These are phyloP conservation scores for Elephas maximus DNA, from an alignment of 2,113 vertebrate species.

Conservation along the genomic window DNA sequence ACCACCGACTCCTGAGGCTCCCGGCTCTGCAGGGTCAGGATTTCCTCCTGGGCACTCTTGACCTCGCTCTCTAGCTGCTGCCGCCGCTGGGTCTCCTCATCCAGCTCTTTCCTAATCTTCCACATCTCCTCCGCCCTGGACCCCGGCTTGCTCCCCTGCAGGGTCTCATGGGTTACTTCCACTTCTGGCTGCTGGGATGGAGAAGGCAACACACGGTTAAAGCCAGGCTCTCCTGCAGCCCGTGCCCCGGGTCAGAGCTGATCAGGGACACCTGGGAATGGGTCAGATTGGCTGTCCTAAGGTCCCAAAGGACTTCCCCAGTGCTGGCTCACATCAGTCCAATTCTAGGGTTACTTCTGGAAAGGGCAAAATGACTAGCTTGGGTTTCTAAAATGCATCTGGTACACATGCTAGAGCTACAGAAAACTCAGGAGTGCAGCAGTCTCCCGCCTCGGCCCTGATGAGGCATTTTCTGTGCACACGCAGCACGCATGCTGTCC, in stretches of 20 bases:
- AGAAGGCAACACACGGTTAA: slow-evolving; percentile 5
- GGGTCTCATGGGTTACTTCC: slow-evolving; percentile 82
- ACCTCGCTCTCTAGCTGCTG: slow-evolving; percentile 95
- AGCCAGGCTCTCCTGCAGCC: not conserved
- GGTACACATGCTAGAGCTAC: not conserved
- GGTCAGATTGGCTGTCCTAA: not conserved
- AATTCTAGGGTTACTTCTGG: not conserved
- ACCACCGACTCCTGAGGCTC: slow-evolving; percentile 94
- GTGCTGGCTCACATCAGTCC: no score
- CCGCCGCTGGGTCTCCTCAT: slow-evolving; percentile 94
- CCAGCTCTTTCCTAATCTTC: slow-evolving; percentile 94
- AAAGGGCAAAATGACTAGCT: not conserved
- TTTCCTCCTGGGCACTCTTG: slow-evolving; percentile 92
- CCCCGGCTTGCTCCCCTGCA: slow-evolving; percentile 84
- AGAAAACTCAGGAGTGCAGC: not conserved
- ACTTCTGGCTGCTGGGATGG: slow-evolving; percentile 92
- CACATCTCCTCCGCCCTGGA: slow-evolving; percentile 90
- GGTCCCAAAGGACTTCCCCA: not conserved
- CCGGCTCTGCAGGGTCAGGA: slow-evolving; percentile 93
- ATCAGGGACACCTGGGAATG: not conserved
- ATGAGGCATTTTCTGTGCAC: not conserved
- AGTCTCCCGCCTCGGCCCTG: not conserved
- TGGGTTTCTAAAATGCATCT: not conserved
- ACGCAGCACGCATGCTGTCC: not conserved
- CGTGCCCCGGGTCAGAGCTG: not conserved